These are phyloP conservation scores for Hylomyscus alleni DNA, from an alignment of 2,797 vertebrate genomes.

Conservation along the genomic window DNA sequence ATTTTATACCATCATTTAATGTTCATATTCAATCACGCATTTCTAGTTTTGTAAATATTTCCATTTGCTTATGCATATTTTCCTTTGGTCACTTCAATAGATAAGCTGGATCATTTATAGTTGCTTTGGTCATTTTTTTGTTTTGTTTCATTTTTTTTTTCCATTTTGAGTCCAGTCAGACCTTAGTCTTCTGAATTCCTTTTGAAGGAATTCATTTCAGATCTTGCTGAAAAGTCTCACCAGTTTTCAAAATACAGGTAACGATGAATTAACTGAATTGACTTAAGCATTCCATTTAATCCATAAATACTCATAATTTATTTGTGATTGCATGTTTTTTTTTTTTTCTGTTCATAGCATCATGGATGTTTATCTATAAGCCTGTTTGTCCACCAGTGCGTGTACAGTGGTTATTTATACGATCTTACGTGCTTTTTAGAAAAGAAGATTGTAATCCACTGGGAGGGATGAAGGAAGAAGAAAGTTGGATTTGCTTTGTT, in stretches of 20 bases:
- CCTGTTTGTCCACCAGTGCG: conserved; percentile 41
- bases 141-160: not conserved
- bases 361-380: conserved; percentile 30
- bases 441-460: conserved; percentile 69
- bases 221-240: not conserved
- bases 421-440: not conserved
- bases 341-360: conserved; percentile 47
- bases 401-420: not conserved
- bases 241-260: conserved; percentile 35
- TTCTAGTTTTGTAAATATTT: conserved; percentile 11
- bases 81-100: not conserved
- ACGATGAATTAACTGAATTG: not conserved
- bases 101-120: not conserved
- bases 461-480: conserved; percentile 53
- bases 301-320: conserved; percentile 6
- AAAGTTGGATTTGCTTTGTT: conserved; percentile 61
- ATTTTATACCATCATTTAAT: not conserved
- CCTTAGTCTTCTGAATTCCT: not conserved
- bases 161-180: not conserved
- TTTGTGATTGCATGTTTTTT: conserved; percentile 43
- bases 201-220: conserved; percentile 56
- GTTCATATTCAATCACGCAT: not conserved
- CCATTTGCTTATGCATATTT: not conserved
- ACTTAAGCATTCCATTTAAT: conserved; percentile 17
- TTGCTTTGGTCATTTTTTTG: not conserved